phyloP scores from a whole-genome alignment of 2,113 vertebrate genomes.

The Limnothrissa miodon region DNA sequence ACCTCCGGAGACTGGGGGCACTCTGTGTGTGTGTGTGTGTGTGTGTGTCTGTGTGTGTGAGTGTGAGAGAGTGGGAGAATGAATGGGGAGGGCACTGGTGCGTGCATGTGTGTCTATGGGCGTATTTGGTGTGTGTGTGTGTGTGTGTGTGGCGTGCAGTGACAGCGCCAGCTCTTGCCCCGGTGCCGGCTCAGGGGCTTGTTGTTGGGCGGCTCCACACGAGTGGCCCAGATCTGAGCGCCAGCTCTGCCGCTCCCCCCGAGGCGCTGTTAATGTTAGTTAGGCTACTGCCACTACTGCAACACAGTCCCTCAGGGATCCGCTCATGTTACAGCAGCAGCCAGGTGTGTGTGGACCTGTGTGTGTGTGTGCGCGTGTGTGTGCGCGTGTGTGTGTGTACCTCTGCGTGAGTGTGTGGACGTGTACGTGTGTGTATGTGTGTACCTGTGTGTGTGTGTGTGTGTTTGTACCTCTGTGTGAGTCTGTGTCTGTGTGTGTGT shows the following conservation, averaged over 20 bases:
- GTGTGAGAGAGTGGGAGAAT: neutral
- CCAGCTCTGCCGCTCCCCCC: neutral
- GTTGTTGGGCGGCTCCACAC: neutral
- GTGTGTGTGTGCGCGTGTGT: too few relatives aligned
- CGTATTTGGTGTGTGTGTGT: neutral
- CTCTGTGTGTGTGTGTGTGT: neutral
- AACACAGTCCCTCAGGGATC: neutral
- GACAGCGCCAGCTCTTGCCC: neutral
- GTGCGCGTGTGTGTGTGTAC: too few relatives aligned
- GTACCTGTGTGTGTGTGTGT: too few relatives aligned
- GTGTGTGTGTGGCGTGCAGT: neutral
- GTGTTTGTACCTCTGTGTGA: too few relatives aligned
- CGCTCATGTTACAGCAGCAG: neutral
- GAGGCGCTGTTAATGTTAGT: conserved; percentile 1
- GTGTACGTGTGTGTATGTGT: too few relatives aligned
- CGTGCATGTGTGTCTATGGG: neutral
- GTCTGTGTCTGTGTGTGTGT: too few relatives aligned
- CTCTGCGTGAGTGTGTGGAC: too few relatives aligned
- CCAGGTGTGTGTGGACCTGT: neutral
- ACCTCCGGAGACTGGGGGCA: neutral
- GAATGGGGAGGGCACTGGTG: neutral
- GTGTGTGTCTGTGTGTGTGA: conserved; percentile 10
- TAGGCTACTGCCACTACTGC: neutral
- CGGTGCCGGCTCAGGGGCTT: neutral
- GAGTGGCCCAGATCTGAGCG: neutral